Evolutionary conservation across 2,797 vertebrate genomes (phyloP), one percentile per base, ranked within the genome.

Genomic region (Phoxinus dragarum): DNA sequence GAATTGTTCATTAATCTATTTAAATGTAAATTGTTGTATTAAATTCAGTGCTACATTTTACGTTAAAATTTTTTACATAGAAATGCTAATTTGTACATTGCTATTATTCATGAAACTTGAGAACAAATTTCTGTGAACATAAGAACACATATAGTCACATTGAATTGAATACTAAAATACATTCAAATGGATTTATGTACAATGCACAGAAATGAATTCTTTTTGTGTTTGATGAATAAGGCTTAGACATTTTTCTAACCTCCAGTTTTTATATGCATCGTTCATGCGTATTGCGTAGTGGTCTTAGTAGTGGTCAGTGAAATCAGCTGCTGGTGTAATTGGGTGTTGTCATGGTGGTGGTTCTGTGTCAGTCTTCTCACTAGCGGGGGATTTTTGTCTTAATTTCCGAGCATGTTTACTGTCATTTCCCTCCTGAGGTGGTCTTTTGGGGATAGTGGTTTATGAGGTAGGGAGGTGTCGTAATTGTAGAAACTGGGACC

Each of bases 321-420:
- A 85, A 64, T 85, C 54, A 71, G 42, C 74, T 36, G 49, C 64
- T 59, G 84, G 71, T 71, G 80, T 89, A 83, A 88, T 47, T 78
- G 38, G 74, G 16, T 42, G 52, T 88, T 79, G 64, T 83, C 84
- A 86, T 52, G 92, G 93, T 94, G 94, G 94, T 92, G 94, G 94
- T 94, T 90, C 66, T 84, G 85, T 92, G 83, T 88, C 89, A 2
- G 64, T 85, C 27, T 69, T 79, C 54, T 52, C 27, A 67, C 66
- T 84, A 68, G 61, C 12, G 11, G 61, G 59, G 23, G 47, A 59
- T 67, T 21, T 77, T 66, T 82, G 47, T 67, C 81, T 78, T 82
- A 64, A 66, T 74, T 84, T 36, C 84, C 1, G 74, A 64, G 79
- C 52, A 83, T 88, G 69, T 69, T 31, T 80, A 74, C 82, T 86